Conservation (phyloP, 2,113 vertebrate species). For the Sinosuthora webbiana region DNA sequence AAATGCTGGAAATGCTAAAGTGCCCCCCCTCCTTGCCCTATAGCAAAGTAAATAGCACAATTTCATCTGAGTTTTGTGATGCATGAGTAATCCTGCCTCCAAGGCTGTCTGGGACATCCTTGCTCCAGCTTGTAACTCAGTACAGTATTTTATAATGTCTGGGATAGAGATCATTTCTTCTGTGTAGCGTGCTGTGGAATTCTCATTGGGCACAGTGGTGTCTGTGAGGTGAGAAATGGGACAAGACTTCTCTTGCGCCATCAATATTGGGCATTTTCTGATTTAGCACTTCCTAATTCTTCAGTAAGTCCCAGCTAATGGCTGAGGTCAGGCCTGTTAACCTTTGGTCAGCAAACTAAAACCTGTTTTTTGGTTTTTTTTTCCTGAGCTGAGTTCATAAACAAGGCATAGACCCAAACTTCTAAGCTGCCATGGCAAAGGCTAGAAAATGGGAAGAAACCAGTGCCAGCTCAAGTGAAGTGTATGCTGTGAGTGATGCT, state of each 20-base stretch:
- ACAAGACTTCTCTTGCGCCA: not conserved
- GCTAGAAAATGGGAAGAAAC: not conserved
- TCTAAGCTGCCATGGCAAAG: not conserved
- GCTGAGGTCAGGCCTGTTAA: not conserved
- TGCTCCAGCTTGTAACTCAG: slow-evolving; percentile 6
- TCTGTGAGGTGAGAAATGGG: not conserved
- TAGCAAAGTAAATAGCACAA: not conserved
- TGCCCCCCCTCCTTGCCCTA: not conserved
- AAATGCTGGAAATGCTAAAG: slow-evolving; percentile 5
- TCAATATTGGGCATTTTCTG: not conserved
- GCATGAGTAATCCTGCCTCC: slow-evolving; percentile 26
- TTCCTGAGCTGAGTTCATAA: not conserved
- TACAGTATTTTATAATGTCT: not conserved
- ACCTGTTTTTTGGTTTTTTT: not conserved
- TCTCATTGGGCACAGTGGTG: not conserved
- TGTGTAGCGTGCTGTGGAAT: not conserved
- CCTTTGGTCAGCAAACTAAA: not conserved
- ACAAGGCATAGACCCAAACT: not conserved
- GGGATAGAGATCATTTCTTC: not conserved
- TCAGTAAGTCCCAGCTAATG: not conserved
- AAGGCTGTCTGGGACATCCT: slow-evolving; percentile 19
- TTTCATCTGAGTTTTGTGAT: slow-evolving; percentile 17
- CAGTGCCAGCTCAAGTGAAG: not conserved
- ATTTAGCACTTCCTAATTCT: not conserved
- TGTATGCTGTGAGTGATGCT: not conserved